Percentiles rank a stretch among this genome's conserved stretches.
Conservation (phyloP, 2,797 vertebrate genomes). For the Helostoma temminkii region DNA sequence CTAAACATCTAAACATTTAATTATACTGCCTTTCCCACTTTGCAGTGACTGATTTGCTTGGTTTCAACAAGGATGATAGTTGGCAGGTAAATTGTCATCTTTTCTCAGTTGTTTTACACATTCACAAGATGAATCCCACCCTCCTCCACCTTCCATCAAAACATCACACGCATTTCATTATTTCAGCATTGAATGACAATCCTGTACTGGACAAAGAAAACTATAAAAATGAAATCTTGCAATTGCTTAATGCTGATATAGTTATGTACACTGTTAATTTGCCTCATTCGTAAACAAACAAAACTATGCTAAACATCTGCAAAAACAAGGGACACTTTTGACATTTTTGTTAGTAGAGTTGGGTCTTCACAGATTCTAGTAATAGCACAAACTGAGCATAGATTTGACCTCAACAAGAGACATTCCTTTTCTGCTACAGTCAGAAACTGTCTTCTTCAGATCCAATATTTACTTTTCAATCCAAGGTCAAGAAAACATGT, state of each 20-base stretch:
- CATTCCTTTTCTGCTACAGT: slow-evolving; percentile 1
- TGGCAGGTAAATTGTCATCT: slow-evolving; percentile 53
- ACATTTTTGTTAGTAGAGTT: neutral
- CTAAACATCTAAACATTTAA: slow-evolving; percentile 67
- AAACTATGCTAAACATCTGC: neutral
- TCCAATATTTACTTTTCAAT: slow-evolving; percentile 28
- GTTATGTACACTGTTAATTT: neutral
- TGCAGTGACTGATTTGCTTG: slow-evolving; percentile 45
- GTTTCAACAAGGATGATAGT: slow-evolving; percentile 39
- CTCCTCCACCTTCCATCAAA: slow-evolving; percentile 15
- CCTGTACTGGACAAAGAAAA: neutral
- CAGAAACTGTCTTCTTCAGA: slow-evolving; percentile 3
- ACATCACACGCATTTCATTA: slow-evolving; percentile 2
- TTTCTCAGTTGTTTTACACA: slow-evolving; percentile 4
- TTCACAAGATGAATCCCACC: slow-evolving; percentile 30
- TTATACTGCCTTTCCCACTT: slow-evolving; percentile 46
- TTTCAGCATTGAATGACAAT: neutral
- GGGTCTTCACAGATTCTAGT: neutral
- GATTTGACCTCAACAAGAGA: slow-evolving; percentile 16
- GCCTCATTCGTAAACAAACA: neutral
- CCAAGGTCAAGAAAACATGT: slow-evolving; percentile 52
- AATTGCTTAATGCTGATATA: slow-evolving; percentile 7
- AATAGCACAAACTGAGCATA: neutral
- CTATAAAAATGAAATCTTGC: neutral
- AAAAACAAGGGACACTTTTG: neutral